Evolutionary conservation across 2,888 invertebrate species (phyloP).

Genomic region (Napeogenes sylphis): DNA sequence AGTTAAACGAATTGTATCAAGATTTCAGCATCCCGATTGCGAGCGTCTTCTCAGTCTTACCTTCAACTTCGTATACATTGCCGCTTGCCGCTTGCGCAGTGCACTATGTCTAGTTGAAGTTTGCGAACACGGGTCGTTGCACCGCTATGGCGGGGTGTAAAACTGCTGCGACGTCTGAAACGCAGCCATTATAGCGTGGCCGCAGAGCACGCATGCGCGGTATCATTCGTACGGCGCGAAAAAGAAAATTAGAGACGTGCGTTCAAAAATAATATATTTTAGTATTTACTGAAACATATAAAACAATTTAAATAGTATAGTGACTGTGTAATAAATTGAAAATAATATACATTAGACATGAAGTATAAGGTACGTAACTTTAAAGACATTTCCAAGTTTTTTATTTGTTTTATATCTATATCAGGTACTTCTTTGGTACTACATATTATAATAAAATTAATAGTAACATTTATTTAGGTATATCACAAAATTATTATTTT

Average conservation of each 20-base stretch:
- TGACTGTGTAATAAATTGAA: constrained; percentile 27
- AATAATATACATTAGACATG: constrained; percentile 41
- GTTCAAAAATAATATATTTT: constrained; percentile 13
- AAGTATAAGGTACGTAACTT: constrained; percentile 61
- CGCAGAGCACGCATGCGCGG: constrained; percentile 63
- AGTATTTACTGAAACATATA: constrained; percentile 17
- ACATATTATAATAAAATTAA: neutral
- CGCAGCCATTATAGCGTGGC: constrained; percentile 59
- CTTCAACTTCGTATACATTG: constrained; percentile 56
- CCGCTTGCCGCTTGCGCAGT: constrained; percentile 19
- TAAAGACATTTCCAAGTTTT: constrained; percentile 9
- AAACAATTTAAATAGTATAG: constrained; percentile 22
- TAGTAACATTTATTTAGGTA: neutral
- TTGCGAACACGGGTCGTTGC: constrained; percentile 36
- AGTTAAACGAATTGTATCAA: constrained; percentile 33
- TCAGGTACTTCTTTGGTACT: neutral
- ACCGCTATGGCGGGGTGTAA: constrained; percentile 62
- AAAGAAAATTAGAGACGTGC: constrained; percentile 28
- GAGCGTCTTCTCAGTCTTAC: constrained; percentile 44
- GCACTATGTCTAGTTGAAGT: constrained; percentile 29
- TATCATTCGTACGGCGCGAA: constrained; percentile 43
- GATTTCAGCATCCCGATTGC: constrained; percentile 47
- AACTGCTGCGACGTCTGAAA: constrained; percentile 52
- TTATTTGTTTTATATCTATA: neutral
- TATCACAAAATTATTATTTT: neutral